phyloP scores from a whole-genome alignment of 2,113 vertebrate species.

The Jaculus jaculus region DNA sequence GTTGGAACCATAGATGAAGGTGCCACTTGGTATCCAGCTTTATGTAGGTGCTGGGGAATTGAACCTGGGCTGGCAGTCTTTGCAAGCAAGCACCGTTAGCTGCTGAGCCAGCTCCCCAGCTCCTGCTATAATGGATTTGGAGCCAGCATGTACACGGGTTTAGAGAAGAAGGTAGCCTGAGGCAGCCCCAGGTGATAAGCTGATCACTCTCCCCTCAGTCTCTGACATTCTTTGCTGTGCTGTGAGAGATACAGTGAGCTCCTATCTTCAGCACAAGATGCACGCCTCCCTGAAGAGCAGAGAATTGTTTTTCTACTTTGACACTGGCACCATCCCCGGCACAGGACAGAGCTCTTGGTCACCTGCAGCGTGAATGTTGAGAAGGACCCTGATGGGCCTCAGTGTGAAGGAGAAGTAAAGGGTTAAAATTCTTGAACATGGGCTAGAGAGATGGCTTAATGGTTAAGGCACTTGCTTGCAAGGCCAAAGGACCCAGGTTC shows the following conservation, averaged over 20 bases:
- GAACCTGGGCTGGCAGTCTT: no score
- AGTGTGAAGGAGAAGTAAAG: no score
- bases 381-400: neutral
- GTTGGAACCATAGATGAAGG: no score
- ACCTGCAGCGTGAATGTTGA: neutral
- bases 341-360: neutral
- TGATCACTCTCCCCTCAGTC: neutral
- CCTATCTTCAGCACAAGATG: neutral
- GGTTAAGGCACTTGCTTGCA: no score
- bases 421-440: no score
- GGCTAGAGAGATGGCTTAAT: no score
- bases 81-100: no score
- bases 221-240: neutral
- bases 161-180: neutral
- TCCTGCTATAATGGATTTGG: neutral
- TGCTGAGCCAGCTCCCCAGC: no score
- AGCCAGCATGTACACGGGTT: neutral
- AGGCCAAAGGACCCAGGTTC: no score
- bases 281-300: neutral
- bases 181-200: accelerated
- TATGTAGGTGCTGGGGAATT: no score
- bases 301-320: no score
- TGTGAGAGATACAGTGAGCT: neutral
- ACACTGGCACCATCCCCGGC: neutral
- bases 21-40: no score